Conservation (phyloP, 2,888 invertebrate species). For the Lithosia quadra region DNA sequence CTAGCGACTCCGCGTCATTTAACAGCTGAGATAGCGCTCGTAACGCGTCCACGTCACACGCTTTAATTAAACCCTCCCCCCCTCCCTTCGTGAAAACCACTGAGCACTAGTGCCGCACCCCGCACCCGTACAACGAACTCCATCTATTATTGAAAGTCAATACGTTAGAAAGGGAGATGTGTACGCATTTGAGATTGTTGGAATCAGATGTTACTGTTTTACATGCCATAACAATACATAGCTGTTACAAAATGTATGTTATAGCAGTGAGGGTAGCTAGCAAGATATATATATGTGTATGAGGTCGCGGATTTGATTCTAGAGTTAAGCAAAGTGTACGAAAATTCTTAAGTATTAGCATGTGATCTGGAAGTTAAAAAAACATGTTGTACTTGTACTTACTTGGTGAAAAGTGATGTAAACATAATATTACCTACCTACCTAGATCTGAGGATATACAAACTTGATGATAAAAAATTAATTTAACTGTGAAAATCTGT, state of each 20-base stretch:
- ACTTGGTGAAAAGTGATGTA: neutral
- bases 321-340: neutral
- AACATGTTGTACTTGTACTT: no score
- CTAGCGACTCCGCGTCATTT: slow-evolving; percentile 43
- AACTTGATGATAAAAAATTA: no score
- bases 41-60: slow-evolving; percentile 50
- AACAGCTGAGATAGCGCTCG: slow-evolving; percentile 47
- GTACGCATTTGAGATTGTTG: slow-evolving; percentile 3
- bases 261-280: neutral
- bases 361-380: no score
- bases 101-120: slow-evolving; percentile 13
- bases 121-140: slow-evolving; percentile 34
- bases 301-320: neutral
- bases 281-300: no score
- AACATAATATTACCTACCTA: neutral
- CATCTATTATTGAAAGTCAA: slow-evolving; percentile 53
- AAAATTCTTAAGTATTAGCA: neutral
- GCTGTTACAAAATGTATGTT: neutral
- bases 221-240: neutral
- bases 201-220: neutral
- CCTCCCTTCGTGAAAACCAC: slow-evolving; percentile 20
- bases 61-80: slow-evolving; percentile 52
- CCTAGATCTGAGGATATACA: neutral
- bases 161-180: slow-evolving; percentile 27
- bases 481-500: no score